Base-by-base conservation (phyloP, 2,797 vertebrate genomes). In the Meda fulgida region DNA sequence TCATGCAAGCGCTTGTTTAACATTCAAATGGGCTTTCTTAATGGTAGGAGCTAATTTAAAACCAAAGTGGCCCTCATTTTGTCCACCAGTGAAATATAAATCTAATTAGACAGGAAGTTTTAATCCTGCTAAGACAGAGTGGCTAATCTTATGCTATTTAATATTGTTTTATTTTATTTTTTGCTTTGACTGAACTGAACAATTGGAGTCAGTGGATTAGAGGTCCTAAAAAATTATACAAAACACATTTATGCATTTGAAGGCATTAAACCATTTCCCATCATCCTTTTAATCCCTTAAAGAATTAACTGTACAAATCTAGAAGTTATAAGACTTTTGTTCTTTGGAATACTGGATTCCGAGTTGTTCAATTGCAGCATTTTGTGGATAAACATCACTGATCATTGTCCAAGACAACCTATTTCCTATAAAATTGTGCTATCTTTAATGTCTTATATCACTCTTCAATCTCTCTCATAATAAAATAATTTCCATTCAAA, bases 101-200 rank as follows among this genome's bases (percentile, higher is more conserved):
- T 70, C 70, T 86, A 88, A 88, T 88, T 88, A 88, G 55, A 51
- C 75, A 76, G 9, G 80, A 67, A 73, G n/a, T 83, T 26, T 71
- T 87, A 87, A 89, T 88, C 86, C 82, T 51, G 63, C 83, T 51
- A 55, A 72, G n/a, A 86, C 60, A 84, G 80, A 89, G 77, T 69
- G 58, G n/a, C 63, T 86, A 81, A 84, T 85, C 88, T 72, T 75
- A 78, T 7, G 67, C 51, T 48, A 31, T 81, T 89, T 71, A 79
- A 34, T 14, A 34, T n/a, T 40, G 2, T n/a, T 53, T 9, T 67
- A 43, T 38, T 36, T 69, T 48, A 48, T 78, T 55, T 70, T 85
- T 53, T 26, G 67, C 31, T 82, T 82, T 86, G 66, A 69, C 67
- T 78, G 67, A 79, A 70, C 48, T 73, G 51, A 83, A 83, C 84